Evolutionary conservation across 2,113 vertebrate genomes (phyloP), one percentile per base, ranked within the genome.

Genomic region (Microtus ochrogaster): DNA sequence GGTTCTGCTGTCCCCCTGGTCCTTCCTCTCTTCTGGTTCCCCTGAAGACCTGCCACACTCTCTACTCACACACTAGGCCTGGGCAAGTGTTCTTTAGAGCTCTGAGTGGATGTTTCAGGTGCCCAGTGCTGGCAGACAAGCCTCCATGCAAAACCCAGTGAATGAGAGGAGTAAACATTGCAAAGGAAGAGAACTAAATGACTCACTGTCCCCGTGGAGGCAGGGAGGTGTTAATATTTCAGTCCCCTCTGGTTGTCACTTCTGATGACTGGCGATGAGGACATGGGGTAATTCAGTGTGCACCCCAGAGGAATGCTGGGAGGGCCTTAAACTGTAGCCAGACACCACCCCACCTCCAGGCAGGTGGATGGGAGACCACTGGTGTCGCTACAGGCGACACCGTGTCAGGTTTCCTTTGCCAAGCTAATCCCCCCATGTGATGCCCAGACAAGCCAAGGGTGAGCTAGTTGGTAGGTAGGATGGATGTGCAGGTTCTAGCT

Each of bases 401-500:
- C 1, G 77, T 73, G 52, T 95, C 28, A 2, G 4, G 30, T 96
- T 87, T 66, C 90, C 44, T 91, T 94, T 1, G 7, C 55, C 55
- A 26, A 73, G 44, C 82, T 87, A 91, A 94, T 95, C 82, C 82
- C 78, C 86, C 49, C 13, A 55, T 41, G 70, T 7, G 22, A 7
- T 52, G 89, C 47, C 68, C 85, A 92, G 96, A 89, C 26, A 9
- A 39, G n/a, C 24, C 10, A 39, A 49, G 63, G 70, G 70, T 1
- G 28, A 65, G 88, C 2, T 0, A 49, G 66, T 5, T 16, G n/a
- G 65, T 86, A 22, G 61, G 65, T 95, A 97, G 73, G 91, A 93
- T 96, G 89, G 61, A 66, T 98, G 97, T 97, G 94, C 98, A 98
- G 98, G 97, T 98, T 98, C 98, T 97, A 93, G 96, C 91, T 2